Conservation (phyloP, 2,113 vertebrate genomes). For the Plecotus auritus region DNA sequence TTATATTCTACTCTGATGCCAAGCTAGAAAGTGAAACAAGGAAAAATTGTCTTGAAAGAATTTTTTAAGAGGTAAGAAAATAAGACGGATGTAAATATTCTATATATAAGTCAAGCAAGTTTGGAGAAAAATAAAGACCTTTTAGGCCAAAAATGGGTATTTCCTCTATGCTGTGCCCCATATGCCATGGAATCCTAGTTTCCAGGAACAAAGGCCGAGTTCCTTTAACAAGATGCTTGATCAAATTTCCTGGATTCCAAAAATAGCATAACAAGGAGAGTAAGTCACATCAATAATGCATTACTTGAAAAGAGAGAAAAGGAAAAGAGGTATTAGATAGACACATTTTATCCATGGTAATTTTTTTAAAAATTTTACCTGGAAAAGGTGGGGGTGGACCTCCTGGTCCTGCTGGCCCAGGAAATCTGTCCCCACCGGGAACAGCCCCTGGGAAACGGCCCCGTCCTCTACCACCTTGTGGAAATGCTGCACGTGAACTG, state of each 20-base stretch:
- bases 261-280: slow-evolving; percentile 69
- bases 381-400: slow-evolving; percentile 95
- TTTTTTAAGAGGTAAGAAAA: slow-evolving; percentile 78
- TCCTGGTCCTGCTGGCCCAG: slow-evolving; percentile 93
- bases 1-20: slow-evolving; percentile 78
- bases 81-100: slow-evolving; percentile 78
- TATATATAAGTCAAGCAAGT: slow-evolving; percentile 80
- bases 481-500: slow-evolving; percentile 91
- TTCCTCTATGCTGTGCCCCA: slow-evolving; percentile 71
- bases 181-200: slow-evolving; percentile 65
- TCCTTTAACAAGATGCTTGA: slow-evolving; percentile 74
- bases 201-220: slow-evolving; percentile 76
- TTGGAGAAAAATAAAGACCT: slow-evolving; percentile 79
- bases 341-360: slow-evolving; percentile 66
- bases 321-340: slow-evolving; percentile 72
- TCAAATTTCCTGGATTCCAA: slow-evolving; percentile 67
- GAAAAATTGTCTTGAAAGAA: slow-evolving; percentile 77
- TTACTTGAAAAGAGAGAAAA: slow-evolving; percentile 69
- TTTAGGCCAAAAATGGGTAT: slow-evolving; percentile 74
- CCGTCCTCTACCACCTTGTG: slow-evolving; percentile 91
- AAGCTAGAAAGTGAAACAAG: slow-evolving; percentile 77
- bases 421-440: slow-evolving; percentile 95
- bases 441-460: slow-evolving; percentile 95
- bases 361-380: slow-evolving; percentile 83
- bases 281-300: slow-evolving; percentile 67